Base-by-base conservation (phyloP, 2,113 vertebrate genomes). In the Mastomys coucha region DNA sequence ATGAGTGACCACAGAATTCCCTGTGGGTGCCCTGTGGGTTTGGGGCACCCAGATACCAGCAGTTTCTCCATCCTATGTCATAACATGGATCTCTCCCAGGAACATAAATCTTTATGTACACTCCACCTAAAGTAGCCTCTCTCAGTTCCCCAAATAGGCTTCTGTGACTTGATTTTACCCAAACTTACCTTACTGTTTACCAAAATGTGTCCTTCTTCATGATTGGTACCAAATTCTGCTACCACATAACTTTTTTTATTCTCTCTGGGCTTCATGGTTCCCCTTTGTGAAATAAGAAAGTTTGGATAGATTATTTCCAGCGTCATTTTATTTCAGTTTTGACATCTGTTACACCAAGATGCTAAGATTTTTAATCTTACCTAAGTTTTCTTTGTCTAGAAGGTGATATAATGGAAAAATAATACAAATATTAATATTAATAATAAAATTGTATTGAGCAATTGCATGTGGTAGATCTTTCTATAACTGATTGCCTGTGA, bases 321-420 rank as follows among this genome's bases (percentile, higher is more conserved):
- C 73, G 39, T 65, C 51, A 39, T 36, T 91, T 89, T 56, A 36
- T 75, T 88, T 80, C 58, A 67, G 0, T 82, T 60, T 31, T 75
- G 49, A 75, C 0, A 56, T 63, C 22, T 88, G 3, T 72, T 31
- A 53, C 63, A 73, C 8, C 49, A 39, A 82, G 53, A 49, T 60
- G 67, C 42, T 60, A 85, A 11, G 14, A 63, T 42, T 51, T 85
- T n/a, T 91, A 85, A 75, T 56, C 28, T 16, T 26, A 3, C 22
- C 8, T 65, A 53, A n/a, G 13, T 78, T 53, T 20, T 91, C 20
- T 56, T n/a, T 20, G 16, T 31, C 63, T 81, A 24, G 36, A 96
- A 96, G 65, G 65, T 28, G 85, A 78, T n/a, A 88, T 26, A 65
- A 88, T 86, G 45, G 22, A 26, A 92, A 91, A n/a, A 70, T 87